Evolutionary conservation across 2,113 vertebrate species (phyloP).

Genomic region (Sebastes fasciatus): DNA sequence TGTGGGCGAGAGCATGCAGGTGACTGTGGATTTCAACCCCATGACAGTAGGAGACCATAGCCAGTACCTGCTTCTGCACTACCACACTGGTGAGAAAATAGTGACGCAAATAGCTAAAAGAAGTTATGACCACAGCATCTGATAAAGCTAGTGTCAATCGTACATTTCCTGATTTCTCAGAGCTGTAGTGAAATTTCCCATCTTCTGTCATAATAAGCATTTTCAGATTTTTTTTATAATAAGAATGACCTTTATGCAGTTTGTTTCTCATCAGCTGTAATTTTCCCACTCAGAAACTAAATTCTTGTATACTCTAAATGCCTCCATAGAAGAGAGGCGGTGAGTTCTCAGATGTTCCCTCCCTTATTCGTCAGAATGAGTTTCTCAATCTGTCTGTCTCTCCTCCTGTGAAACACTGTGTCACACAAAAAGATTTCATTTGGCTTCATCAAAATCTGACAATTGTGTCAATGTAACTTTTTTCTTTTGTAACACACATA

Average conservation of each 20-base stretch:
- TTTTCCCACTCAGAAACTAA: not conserved
- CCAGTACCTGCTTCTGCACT: constrained; percentile 83
- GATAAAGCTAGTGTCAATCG: not conserved
- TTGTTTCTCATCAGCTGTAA: not conserved
- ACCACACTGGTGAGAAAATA: constrained; percentile 79
- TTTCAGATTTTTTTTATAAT: not conserved
- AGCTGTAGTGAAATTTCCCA: constrained; percentile 13
- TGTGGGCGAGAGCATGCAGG: constrained; percentile 83
- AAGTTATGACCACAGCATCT: not conserved
- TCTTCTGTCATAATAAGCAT: not conserved
- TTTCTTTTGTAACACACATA: not conserved
- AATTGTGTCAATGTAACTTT: not conserved
- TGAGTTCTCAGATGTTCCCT: not conserved
- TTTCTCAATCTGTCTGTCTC: not conserved
- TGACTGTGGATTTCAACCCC: constrained; percentile 88
- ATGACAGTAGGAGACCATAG: constrained; percentile 81
- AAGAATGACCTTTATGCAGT: constrained; percentile 7
- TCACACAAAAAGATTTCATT: constrained; percentile 2
- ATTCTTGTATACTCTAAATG: not conserved
- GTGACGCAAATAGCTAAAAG: not conserved
- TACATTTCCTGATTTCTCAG: not conserved
- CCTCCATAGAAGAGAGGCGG: not conserved
- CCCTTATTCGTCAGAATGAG: not conserved
- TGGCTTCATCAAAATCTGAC: not conserved
- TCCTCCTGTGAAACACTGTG: not conserved